Base-by-base conservation (phyloP, 2,113 vertebrate species). In the Bubo blakistoni region DNA sequence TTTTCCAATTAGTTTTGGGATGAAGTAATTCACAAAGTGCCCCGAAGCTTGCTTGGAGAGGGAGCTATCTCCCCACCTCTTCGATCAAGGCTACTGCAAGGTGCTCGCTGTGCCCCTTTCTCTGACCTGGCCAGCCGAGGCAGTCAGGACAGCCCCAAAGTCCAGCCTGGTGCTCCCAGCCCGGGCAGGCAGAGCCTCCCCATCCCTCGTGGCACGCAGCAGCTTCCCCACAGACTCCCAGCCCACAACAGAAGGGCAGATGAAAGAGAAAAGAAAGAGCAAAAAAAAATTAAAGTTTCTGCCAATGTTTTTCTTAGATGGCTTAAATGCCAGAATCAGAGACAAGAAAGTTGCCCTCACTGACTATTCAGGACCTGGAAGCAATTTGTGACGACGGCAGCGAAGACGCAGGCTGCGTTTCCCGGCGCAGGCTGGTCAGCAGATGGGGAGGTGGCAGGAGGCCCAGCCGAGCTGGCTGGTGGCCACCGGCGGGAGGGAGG, bases 151-250 rank as follows among this genome's bases (percentile, higher is more conserved):
- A 57, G 27, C 15, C 71, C 49, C 58, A 24, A 57, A 47, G 30
- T 4, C 42, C 79, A 69, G 44, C 25, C 62, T 30, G 36, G 21
- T 17, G 40, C 21, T 63, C 47, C 42, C 62, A n/a, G 12, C 8
- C 17, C 4, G 3, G 2, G 1, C 55, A 65, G 34, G 46, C 42
- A 54, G 52, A 87, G 3, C 44, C 10, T 44, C 25, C 52, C 47
- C 22, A 8, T 9, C 32, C 58, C 57, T 44, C 3, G 0, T 11
- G 20, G 12, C 6, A 8, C 0, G 2, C 44, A n/a, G 13, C 29
- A 54, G 26, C n/a, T 58, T 66, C 70, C 49, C 10, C 29, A 21
- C 11, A 21, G 25, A 8, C 36, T 30, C 36, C 36, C 27, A 36
- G 27, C 9, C 40, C 55, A 12, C 0, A 2, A 65, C 47, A 52